A percentile compares a stretch with the other conserved stretches of the same genome.
Conservation (phyloP, 2,113 vertebrate species). For the Pluvianellus socialis region DNA sequence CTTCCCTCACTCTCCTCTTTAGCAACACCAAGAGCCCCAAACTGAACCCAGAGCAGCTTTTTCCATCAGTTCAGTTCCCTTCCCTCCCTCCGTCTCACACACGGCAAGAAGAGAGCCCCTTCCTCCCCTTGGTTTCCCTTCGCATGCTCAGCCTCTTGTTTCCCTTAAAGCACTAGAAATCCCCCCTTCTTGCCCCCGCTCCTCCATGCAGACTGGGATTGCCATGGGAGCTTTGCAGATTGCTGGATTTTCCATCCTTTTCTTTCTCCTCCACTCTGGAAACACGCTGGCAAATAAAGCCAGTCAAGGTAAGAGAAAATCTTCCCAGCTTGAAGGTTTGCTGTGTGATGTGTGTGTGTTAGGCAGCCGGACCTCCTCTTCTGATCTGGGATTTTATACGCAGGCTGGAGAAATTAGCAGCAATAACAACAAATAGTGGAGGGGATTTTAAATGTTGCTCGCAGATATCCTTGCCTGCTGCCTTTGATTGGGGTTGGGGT, state of each 20-base stretch:
- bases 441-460: slow-evolving; percentile 8
- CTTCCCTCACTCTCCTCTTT: slow-evolving; percentile 43
- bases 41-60: slow-evolving; percentile 54
- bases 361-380: slow-evolving; percentile 23
- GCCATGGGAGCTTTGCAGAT: slow-evolving; percentile 86
- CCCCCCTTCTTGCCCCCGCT: slow-evolving; percentile 41
- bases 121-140: slow-evolving; percentile 23
- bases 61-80: slow-evolving; percentile 45
- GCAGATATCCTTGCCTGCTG: neutral
- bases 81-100: slow-evolving; percentile 50
- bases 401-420: slow-evolving; percentile 40
- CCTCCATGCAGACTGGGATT: slow-evolving; percentile 67
- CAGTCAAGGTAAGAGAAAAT: slow-evolving; percentile 85
- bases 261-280: slow-evolving; percentile 86
- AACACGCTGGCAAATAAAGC: slow-evolving; percentile 83
- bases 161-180: slow-evolving; percentile 60
- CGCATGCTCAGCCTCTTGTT: slow-evolving; percentile 56
- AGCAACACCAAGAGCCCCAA: slow-evolving; percentile 59
- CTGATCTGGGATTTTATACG: neutral
- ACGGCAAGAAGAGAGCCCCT: slow-evolving; percentile 42
- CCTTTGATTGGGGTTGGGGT: neutral
- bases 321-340: slow-evolving; percentile 13
- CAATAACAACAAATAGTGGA: slow-evolving; percentile 2
- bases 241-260: slow-evolving; percentile 84
- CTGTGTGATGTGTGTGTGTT: neutral